Percentiles rank a stretch among this genome's conserved stretches.
phyloP scores from a whole-genome alignment of 2,888 invertebrate species.

The Parascotia fuliginaria region DNA sequence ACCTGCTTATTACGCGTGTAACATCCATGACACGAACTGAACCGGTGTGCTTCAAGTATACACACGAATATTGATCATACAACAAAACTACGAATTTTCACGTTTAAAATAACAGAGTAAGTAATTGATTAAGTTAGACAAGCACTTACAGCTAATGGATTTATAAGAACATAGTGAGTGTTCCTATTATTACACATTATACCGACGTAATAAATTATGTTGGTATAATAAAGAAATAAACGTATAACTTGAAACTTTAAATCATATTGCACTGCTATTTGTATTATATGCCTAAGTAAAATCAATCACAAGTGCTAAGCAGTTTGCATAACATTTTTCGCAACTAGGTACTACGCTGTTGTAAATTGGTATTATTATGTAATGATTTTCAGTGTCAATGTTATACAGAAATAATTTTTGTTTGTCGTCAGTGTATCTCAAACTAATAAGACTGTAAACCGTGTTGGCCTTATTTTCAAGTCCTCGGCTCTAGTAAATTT shows the following conservation, averaged over 20 bases:
- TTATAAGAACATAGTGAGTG: background rate
- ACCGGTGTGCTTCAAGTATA: slow-evolving; percentile 64
- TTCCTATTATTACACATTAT: background rate
- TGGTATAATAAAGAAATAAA: background rate
- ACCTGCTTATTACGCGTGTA: slow-evolving; percentile 47
- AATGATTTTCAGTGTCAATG: slow-evolving; percentile 54
- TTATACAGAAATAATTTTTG: slow-evolving; percentile 40
- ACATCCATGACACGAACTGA: slow-evolving; percentile 53
- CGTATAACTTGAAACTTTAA: background rate
- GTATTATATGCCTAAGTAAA: background rate
- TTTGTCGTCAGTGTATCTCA: slow-evolving; percentile 32
- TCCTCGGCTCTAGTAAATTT: slow-evolving; percentile 32
- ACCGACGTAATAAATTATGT: background rate
- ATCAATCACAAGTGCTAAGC: background rate
- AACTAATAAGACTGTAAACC: slow-evolving; percentile 67
- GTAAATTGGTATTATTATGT: too few relatives aligned
- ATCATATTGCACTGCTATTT: slow-evolving; percentile 1
- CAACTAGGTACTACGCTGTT: too few relatives aligned
- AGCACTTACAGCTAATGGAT: too few relatives aligned
- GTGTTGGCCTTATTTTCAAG: slow-evolving; percentile 54
- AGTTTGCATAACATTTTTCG: background rate
- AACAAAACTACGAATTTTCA: slow-evolving; percentile 13
- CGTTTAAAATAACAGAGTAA: too few relatives aligned
- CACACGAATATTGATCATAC: slow-evolving; percentile 38
- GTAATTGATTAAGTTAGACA: too few relatives aligned